These are phyloP conservation scores for Pedicia rivosa DNA, from an alignment of 2,888 invertebrate species.

Conservation along the genomic window DNA sequence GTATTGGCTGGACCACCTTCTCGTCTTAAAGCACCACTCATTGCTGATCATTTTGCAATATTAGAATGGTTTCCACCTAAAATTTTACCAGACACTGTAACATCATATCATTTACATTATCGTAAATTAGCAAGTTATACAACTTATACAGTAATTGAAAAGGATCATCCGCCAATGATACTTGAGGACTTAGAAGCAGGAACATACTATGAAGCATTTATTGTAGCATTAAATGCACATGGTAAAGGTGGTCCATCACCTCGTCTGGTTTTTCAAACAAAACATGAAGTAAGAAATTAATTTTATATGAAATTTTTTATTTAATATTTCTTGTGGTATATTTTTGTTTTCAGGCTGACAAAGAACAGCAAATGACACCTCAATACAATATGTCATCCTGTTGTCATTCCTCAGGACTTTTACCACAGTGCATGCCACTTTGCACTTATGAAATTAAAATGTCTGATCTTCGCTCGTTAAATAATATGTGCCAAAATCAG, in stretches of 20 bases:
- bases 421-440: constrained; percentile 48
- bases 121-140: constrained; percentile 36
- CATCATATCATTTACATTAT: constrained; percentile 44
- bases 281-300: constrained; percentile 16
- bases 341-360: constrained; percentile 13
- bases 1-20: constrained; percentile 62
- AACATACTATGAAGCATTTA: constrained; percentile 63
- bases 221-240: constrained; percentile 63
- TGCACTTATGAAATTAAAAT: constrained; percentile 72
- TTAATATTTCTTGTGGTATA: not conserved
- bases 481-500: constrained; percentile 58
- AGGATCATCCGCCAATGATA: constrained; percentile 54
- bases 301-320: constrained; percentile 1
- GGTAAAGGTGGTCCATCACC: constrained; percentile 63
- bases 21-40: constrained; percentile 50
- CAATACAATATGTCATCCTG: constrained; percentile 67
- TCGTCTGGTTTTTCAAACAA: constrained; percentile 59
- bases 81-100: constrained; percentile 53
- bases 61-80: constrained; percentile 63
- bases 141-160: constrained; percentile 39
- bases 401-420: constrained; percentile 47
- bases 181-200: constrained; percentile 57
- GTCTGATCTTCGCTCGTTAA: constrained; percentile 57
- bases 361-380: constrained; percentile 31
- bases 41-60: constrained; percentile 60